Conservation (phyloP, 2,113 vertebrate genomes). For the Lampris incognitus region DNA sequence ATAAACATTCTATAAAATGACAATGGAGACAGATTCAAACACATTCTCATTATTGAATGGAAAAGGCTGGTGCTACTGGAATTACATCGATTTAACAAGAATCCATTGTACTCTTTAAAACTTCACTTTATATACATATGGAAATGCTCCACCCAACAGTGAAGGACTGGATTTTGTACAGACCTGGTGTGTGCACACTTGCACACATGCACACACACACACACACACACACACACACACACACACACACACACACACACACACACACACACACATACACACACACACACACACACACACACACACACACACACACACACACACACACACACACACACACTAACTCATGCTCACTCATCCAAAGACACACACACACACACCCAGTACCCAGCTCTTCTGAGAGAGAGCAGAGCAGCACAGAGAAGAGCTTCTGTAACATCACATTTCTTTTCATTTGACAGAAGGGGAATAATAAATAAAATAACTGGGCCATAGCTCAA, state of each 20-base stretch:
- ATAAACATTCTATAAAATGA: too few relatives aligned
- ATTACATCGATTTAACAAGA: not conserved
- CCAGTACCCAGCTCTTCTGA: too few relatives aligned
- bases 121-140: not conserved
- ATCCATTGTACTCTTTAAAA: not conserved
- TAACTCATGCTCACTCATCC: not conserved
- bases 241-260: not conserved
- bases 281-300: not conserved
- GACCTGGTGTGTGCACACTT: conserved; percentile 3
- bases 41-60: not conserved
- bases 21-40: not conserved
- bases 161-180: not conserved
- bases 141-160: not conserved
- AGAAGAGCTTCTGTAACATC: conserved; percentile 14
- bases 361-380: not conserved
- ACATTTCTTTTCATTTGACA: conserved; percentile 54
- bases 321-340: conserved; percentile 4
- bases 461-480: conserved; percentile 62
- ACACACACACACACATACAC: not conserved
- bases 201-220: not conserved
- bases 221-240: not conserved
- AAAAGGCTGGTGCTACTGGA: not conserved
- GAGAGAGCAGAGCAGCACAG: not conserved
- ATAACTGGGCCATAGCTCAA: conserved; percentile 37
- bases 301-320: not conserved